A percentile compares a stretch with the other conserved stretches of the same genome.
These are phyloP conservation scores for Phyllostomus discolor DNA, from an alignment of 2,113 vertebrate genomes.

Conservation along the genomic window DNA sequence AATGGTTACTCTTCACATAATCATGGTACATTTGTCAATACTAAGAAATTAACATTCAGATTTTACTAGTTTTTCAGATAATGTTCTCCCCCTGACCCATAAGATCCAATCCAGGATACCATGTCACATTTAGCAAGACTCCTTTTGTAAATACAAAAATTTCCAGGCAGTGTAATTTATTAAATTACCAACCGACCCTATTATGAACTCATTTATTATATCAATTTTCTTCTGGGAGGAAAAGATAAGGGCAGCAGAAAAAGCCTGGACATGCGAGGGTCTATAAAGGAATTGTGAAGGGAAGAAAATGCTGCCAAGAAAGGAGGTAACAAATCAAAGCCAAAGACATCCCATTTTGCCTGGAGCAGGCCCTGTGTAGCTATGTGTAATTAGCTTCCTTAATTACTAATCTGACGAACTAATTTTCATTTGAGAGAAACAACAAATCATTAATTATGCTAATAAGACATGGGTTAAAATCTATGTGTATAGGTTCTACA, in stretches of 20 bases:
- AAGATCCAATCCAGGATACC: not conserved
- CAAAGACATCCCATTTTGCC: slow-evolving; percentile 56
- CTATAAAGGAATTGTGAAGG: slow-evolving; percentile 16
- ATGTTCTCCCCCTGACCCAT: not conserved
- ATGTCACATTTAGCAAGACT: slow-evolving; percentile 18
- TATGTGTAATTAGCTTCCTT: slow-evolving; percentile 59
- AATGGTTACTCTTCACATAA: not conserved
- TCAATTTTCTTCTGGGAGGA: slow-evolving; percentile 61
- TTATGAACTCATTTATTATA: slow-evolving; percentile 61
- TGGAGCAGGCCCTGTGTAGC: slow-evolving; percentile 28
- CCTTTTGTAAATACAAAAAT: slow-evolving; percentile 54
- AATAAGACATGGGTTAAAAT: slow-evolving; percentile 53
- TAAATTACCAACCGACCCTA: slow-evolving; percentile 59
- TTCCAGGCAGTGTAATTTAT: slow-evolving; percentile 42
- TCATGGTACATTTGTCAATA: not conserved
- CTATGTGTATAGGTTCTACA: slow-evolving; percentile 13
- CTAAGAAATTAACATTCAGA: not conserved
- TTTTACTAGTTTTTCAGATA: not conserved
- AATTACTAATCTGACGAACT: slow-evolving; percentile 63
- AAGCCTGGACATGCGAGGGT: not conserved
- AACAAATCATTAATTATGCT: slow-evolving; percentile 65
- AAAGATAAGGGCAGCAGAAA: slow-evolving; percentile 59
- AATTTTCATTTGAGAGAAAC: slow-evolving; percentile 67
- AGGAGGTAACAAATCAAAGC: slow-evolving; percentile 62
- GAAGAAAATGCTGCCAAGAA: slow-evolving; percentile 48